A percentile compares a stretch with the other conserved stretches of the same genome.
Conservation (phyloP, 2,797 vertebrate genomes). For the Acipenser ruthenus region DNA sequence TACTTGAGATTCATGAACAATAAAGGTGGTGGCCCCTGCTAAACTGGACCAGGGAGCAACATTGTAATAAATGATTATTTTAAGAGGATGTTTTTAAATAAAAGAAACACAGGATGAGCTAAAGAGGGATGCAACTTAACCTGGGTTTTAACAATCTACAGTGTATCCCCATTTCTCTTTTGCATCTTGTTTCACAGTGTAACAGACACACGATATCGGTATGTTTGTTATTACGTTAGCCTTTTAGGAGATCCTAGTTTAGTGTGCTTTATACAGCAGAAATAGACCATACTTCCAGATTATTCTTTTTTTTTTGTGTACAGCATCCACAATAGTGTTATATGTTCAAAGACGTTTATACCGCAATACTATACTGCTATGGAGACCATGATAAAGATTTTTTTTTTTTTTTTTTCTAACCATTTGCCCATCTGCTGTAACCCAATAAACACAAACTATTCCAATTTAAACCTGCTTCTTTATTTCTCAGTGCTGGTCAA, state of each 20-base stretch:
- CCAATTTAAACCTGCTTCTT: slow-evolving; percentile 26
- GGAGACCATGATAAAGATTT: slow-evolving; percentile 42
- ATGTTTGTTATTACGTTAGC: slow-evolving; percentile 34
- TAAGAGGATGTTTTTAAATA: too few species aligned
- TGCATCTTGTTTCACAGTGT: slow-evolving; percentile 32
- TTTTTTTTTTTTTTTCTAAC: slow-evolving; percentile 81
- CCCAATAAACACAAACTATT: slow-evolving; percentile 60
- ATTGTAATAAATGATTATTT: too few species aligned
- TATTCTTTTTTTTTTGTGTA: slow-evolving; percentile 33
- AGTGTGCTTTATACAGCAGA: slow-evolving; percentile 47
- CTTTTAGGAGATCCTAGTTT: slow-evolving; percentile 35
- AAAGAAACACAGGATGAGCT: too few species aligned
- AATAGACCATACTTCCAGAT: slow-evolving; percentile 29
- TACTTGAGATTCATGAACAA: too few species aligned
- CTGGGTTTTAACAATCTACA: too few species aligned
- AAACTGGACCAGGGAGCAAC: too few species aligned
- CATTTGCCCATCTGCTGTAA: slow-evolving; percentile 78
- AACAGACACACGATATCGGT: slow-evolving; percentile 34
- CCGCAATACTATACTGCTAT: slow-evolving; percentile 54
- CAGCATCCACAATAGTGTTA: slow-evolving; percentile 48
- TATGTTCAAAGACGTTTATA: slow-evolving; percentile 40
- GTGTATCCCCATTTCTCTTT: too few species aligned
- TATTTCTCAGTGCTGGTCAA: neutral
- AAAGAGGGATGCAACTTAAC: too few species aligned
- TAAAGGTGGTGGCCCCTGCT: too few species aligned